A percentile compares a stretch with the other conserved stretches of the same genome.
Conservation (phyloP, 2,888 invertebrate species). For the Endotricha flammealis region DNA sequence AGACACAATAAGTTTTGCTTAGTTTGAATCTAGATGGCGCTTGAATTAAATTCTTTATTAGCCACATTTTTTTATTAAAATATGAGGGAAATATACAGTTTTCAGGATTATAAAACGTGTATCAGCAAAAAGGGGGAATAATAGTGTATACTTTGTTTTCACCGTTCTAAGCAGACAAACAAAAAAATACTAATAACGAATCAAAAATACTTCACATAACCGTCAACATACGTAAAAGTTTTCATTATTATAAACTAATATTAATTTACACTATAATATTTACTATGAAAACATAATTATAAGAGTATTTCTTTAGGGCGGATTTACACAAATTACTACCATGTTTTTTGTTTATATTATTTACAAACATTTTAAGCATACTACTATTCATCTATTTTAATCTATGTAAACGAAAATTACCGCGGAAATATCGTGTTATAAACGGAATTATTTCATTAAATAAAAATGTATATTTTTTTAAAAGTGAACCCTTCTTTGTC, state of each 20-base stretch:
- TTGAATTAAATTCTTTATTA: too few species aligned
- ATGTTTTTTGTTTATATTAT: slow-evolving; percentile 47
- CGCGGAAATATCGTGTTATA: slow-evolving; percentile 7
- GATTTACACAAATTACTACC: slow-evolving; percentile 66
- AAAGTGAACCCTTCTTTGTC: too few species aligned
- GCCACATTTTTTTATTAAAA: too few species aligned
- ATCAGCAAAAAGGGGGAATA: slow-evolving; percentile 3
- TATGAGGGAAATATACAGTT: too few species aligned
- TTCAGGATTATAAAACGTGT: slow-evolving; percentile 8
- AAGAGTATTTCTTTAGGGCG: slow-evolving; percentile 41
- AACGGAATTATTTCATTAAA: too few species aligned
- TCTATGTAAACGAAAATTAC: slow-evolving; percentile 23
- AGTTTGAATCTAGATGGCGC: too few species aligned
- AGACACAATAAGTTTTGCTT: too few species aligned
- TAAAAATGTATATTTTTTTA: too few species aligned
- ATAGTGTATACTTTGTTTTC: slow-evolving; percentile 12
- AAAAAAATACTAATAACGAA: slow-evolving; percentile 2
- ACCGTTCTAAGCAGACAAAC: slow-evolving; percentile 17
- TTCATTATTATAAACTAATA: slow-evolving; percentile 17
- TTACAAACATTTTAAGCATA: slow-evolving; percentile 66
- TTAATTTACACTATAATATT: slow-evolving; percentile 15
- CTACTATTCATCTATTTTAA: slow-evolving; percentile 32
- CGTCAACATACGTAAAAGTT: slow-evolving; percentile 21
- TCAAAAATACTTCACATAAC: slow-evolving; percentile 17
- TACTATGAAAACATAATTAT: slow-evolving; percentile 36